Evolutionary conservation across 2,113 vertebrate species (phyloP).

Genomic region (Eleginops maclovinus): DNA sequence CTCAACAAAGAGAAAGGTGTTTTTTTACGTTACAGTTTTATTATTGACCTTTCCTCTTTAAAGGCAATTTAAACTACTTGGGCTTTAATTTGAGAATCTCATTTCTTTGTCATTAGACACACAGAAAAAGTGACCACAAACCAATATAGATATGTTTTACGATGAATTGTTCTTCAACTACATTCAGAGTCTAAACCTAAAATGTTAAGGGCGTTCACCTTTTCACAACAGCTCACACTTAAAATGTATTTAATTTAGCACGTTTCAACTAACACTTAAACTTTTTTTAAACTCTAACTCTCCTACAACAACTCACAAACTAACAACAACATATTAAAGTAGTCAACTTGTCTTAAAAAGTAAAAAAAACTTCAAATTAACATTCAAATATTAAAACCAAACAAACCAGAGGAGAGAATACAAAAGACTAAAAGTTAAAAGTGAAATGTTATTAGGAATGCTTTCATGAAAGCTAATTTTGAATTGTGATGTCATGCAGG

Average conservation of each 20-base stretch:
- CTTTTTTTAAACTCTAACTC: background rate
- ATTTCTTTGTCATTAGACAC: background rate
- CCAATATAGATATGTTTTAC: background rate
- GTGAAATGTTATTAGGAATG: too few relatives aligned
- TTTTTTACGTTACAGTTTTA: too few relatives aligned
- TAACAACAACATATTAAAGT: background rate
- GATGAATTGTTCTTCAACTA: background rate
- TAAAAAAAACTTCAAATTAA: background rate
- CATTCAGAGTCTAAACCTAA: background rate
- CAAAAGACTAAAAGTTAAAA: background rate
- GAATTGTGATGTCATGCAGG: too few relatives aligned
- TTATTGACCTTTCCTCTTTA: too few relatives aligned
- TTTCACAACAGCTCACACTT: too few relatives aligned
- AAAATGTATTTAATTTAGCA: background rate
- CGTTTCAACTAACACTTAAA: background rate
- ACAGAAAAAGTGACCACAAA: background rate
- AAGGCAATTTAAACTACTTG: too few relatives aligned
- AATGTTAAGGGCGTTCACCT: background rate
- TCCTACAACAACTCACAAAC: background rate
- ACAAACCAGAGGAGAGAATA: background rate
- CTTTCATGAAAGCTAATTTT: too few relatives aligned
- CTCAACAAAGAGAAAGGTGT: slow-evolving; percentile 98
- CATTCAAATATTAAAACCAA: background rate
- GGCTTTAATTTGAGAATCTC: background rate
- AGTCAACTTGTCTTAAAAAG: background rate